Base-by-base conservation (phyloP, 2,113 vertebrate genomes). In the Alaudala cheleensis region DNA sequence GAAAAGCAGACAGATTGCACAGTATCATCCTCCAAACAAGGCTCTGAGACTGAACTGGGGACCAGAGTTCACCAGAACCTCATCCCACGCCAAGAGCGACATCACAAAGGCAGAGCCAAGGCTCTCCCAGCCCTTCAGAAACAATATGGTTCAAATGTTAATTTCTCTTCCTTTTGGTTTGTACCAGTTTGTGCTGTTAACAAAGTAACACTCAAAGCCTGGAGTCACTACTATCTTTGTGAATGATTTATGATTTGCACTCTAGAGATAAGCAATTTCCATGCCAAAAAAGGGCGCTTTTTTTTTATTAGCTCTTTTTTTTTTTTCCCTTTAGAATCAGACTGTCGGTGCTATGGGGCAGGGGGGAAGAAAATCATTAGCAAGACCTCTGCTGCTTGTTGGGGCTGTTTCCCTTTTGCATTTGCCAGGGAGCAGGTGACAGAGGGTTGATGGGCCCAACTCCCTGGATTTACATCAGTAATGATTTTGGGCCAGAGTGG, bases 181-280 rank as follows among this genome's bases (percentile, higher is more conserved):
- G 95, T 94, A 95, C 93, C 96, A 88, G 95, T 95, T 94, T 88
- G 81, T 77, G 91, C 92, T 95, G 95, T 96, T 96, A 96, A 97
- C 94, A 95, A 94, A 93, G 96, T 96, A 97, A 94, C 96, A 96
- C 92, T 97, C 96, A 96, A 92, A 97, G 92, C 83, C 92, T 76
- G 95, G 92, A 97, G 96, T 97, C 97, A 81, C 91, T 40, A 81
- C 78, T 96, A 97, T 96, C 92, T 96, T 81, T 80, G 92, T 91
- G 96, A 82, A 93, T 97, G 97, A 98, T 97, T 98, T 97, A 97
- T 97, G 96, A 96, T 97, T 97, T 97, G 92, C 91, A 94, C 95
- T 93, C 91, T 72, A 95, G 94, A 94, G 95, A 97, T 97, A 92
- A 97, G 95, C 80, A 74, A 95, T 95, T 96, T 96, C 95, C 90